phyloP scores from a whole-genome alignment of 30 jellyfish, hydroid and myxozoan species.

The Hydractinia symbiolongicarpus region DNA sequence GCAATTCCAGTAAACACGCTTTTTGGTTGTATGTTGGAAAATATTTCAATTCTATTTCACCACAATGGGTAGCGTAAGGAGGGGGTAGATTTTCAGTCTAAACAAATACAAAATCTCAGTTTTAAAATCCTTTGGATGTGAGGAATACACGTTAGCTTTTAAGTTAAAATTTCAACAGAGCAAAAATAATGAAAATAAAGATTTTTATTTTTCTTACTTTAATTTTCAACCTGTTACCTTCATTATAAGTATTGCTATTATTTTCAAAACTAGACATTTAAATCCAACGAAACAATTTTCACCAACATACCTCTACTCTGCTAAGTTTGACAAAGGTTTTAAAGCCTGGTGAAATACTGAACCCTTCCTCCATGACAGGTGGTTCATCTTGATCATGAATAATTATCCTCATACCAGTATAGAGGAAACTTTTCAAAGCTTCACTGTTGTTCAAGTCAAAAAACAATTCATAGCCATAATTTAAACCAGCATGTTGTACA shows the following conservation, averaged over 20 bases:
- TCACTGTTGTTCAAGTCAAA: slow-evolving; percentile 69
- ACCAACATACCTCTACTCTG: slow-evolving; percentile 32
- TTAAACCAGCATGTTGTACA: slow-evolving; percentile 78
- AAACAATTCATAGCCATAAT: slow-evolving; percentile 73
- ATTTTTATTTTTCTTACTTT: too few species aligned
- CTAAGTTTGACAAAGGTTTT: slow-evolving; percentile 65
- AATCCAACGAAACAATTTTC: too few species aligned
- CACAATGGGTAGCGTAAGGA: slow-evolving; percentile 88
- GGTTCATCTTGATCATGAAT: slow-evolving; percentile 85
- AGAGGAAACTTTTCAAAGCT: slow-evolving; percentile 50
- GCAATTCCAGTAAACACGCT: slow-evolving; percentile 74
- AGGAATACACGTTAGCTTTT: neutral
- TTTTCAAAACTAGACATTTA: too few species aligned
- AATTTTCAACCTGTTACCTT: too few species aligned
- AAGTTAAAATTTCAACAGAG: neutral
- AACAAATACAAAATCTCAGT: neutral
- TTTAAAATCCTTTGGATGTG: neutral
- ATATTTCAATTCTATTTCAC: slow-evolving; percentile 43
- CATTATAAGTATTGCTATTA: too few species aligned
- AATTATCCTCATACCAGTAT: slow-evolving; percentile 71
- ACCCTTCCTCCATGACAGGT: slow-evolving; percentile 79
- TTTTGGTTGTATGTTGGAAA: slow-evolving; percentile 51
- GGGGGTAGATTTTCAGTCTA: slow-evolving; percentile 85
- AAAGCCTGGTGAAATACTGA: slow-evolving; percentile 95
- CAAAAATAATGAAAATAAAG: too few species aligned